Evolutionary conservation across 2,113 vertebrate species (phyloP), one percentile per base, ranked within the genome.

Genomic region (Takifugu flavidus): DNA sequence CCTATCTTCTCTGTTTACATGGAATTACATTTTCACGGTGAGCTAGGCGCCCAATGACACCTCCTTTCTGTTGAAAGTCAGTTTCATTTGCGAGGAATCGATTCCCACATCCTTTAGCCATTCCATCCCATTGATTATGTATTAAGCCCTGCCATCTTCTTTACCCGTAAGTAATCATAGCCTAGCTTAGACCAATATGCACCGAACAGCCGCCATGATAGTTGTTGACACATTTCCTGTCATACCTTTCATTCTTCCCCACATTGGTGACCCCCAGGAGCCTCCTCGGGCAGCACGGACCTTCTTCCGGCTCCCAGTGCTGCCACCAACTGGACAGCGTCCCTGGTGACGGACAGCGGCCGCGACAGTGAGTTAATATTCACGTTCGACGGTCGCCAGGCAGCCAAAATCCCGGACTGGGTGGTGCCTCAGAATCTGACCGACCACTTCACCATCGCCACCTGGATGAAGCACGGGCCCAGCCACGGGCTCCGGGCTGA

Each of bases 391-490:
- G 96, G 97, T 66, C 93, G 86, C 25, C 97, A 98, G 79, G 96
- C 96, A 4, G 94, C 96, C 20, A 98, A 96, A 86, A 94, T 99
- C 56, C 96, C 97, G 0, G 96, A 95, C 53, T 92, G 92, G 81
- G 94, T 97, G 75, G 94, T 96, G 29, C 94, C 95, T 0, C 95
- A 96, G 90, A 99, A 98, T 81, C 90, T 99, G 78, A 97, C 95
- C 0, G 94, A 98, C 78, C 95, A 98, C 70, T 99, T 98, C 89
- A 98, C 96, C 56, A 94, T 99, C 72, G 92, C 92, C 13, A 93
- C 95, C 55, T 99, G 97, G 97, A 98, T 99, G 96, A 95, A 94
- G 68, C 97, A 99, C 0, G 96, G 95, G 0, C 96, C 96, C 52
- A 98, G 94, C 79, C 94, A 95, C 0, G 95, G 95, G 2, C 81